Percentiles rank a stretch among this genome's conserved stretches.
Evolutionary conservation across 2,888 invertebrate species (phyloP).

Genomic region (Pandemis corylana): DNA sequence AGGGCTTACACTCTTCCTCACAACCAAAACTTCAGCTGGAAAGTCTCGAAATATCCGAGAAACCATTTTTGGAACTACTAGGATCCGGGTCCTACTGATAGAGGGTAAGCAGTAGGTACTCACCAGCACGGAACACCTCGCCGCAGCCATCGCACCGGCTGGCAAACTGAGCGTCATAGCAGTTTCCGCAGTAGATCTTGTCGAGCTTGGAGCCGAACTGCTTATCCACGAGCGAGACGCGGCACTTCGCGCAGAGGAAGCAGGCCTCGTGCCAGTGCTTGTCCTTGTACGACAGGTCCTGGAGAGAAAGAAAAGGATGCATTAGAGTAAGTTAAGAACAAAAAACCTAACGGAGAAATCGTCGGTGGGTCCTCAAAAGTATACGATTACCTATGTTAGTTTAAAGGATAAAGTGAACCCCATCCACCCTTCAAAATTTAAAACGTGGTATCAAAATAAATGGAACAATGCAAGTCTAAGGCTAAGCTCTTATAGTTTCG

Average conservation of each 20-base stretch:
- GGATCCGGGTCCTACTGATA: neutral
- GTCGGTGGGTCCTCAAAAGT: too few species aligned
- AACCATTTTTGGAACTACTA: neutral
- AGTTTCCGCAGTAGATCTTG: slow-evolving; percentile 99
- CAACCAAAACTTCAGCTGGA: neutral
- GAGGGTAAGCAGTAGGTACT: slow-evolving; percentile 66
- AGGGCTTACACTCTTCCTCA: neutral
- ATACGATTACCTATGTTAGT: too few species aligned
- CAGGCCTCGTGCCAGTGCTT: slow-evolving; percentile 99
- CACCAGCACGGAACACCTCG: slow-evolving; percentile 99
- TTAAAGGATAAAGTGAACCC: too few species aligned
- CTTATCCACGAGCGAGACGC: slow-evolving; percentile 99
- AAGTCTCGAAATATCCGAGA: neutral
- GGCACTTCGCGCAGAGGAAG: slow-evolving; percentile 99
- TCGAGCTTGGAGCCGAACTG: slow-evolving; percentile 99
- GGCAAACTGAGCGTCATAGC: slow-evolving; percentile 99
- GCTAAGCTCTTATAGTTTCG: too few species aligned
- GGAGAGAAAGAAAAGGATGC: slow-evolving; percentile 48
- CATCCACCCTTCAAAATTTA: too few species aligned
- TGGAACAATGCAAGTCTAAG: too few species aligned
- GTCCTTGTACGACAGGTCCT: slow-evolving; percentile 99
- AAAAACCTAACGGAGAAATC: too few species aligned
- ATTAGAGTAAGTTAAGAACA: neutral
- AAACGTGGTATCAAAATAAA: too few species aligned
- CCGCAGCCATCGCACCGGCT: slow-evolving; percentile 99